A percentile compares a stretch with the other conserved stretches of the same genome.
These are phyloP conservation scores for Drosophila demipolita DNA, from an alignment of 2,888 invertebrate species.

Conservation along the genomic window DNA sequence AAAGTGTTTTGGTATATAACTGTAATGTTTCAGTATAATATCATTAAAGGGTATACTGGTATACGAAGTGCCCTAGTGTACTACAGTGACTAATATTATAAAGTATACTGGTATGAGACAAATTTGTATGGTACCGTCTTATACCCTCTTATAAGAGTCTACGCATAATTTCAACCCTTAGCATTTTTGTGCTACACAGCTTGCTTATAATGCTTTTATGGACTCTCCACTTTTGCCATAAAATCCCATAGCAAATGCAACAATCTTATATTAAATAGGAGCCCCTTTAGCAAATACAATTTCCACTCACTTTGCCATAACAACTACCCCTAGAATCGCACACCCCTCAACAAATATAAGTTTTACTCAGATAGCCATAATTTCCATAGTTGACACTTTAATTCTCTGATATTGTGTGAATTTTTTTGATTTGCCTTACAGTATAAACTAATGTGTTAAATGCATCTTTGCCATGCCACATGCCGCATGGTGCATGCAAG, in stretches of 20 bases:
- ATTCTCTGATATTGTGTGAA: neutral
- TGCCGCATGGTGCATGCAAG: conserved; percentile 4
- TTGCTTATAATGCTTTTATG: neutral
- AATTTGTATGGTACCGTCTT: neutral
- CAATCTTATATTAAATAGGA: conserved; percentile 2
- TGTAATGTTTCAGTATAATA: neutral
- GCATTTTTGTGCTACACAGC: neutral
- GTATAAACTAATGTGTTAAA: conserved; percentile 28
- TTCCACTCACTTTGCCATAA: neutral
- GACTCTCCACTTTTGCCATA: conserved; percentile 3
- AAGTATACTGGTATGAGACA: neutral
- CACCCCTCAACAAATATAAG: neutral
- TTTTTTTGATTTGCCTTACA: neutral
- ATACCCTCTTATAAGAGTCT: neutral
- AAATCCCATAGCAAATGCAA: neutral
- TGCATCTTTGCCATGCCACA: conserved; percentile 21
- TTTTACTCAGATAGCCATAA: conserved; percentile 1
- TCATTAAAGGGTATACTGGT: neutral
- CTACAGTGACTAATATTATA: neutral
- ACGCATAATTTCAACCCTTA: neutral
- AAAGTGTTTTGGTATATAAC: neutral
- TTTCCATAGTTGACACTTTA: neutral
- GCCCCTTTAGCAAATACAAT: neutral
- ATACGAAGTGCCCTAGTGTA: neutral
- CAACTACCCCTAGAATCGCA: conserved; percentile 16